Conservation (phyloP, 1,140 invertebrate genomes). For the Bemisia tabaci region DNA sequence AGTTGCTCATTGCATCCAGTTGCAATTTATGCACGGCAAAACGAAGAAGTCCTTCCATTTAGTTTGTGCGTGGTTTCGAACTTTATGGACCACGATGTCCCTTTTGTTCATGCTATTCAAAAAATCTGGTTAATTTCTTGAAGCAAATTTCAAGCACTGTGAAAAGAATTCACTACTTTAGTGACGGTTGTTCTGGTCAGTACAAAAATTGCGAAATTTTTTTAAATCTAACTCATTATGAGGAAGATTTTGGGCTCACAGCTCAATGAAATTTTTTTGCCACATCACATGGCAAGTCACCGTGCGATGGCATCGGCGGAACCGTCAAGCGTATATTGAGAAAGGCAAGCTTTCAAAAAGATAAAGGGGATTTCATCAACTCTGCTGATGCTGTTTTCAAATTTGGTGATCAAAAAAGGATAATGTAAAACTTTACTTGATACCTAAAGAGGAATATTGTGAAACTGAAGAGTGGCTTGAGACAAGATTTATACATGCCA, state of each 20-base stretch:
- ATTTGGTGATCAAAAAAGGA: neutral
- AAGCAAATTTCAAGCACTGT: neutral
- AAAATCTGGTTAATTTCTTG: neutral
- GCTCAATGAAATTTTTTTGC: slow-evolving; percentile 26
- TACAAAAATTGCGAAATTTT: slow-evolving; percentile 16
- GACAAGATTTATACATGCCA: neutral
- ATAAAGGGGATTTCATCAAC: neutral
- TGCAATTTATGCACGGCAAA: neutral
- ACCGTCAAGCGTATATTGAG: slow-evolving; percentile 6
- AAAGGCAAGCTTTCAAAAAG: neutral
- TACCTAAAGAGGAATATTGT: neutral
- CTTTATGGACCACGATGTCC: slow-evolving; percentile 12
- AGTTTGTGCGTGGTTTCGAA: slow-evolving; percentile 15
- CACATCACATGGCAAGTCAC: slow-evolving; percentile 25
- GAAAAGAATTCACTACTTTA: slow-evolving; percentile 7
- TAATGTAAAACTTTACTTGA: neutral
- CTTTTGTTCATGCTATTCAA: neutral
- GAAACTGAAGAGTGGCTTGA: neutral
- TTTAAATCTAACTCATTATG: slow-evolving; percentile 10
- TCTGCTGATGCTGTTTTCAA: neutral
- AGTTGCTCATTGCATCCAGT: slow-evolving; percentile 4
- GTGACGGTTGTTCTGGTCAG: slow-evolving; percentile 8
- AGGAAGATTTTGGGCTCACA: slow-evolving; percentile 18
- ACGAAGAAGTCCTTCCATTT: neutral
- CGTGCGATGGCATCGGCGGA: slow-evolving; percentile 24